phyloP scores from a whole-genome alignment of 2,113 vertebrate species.

The Sprattus sprattus region DNA sequence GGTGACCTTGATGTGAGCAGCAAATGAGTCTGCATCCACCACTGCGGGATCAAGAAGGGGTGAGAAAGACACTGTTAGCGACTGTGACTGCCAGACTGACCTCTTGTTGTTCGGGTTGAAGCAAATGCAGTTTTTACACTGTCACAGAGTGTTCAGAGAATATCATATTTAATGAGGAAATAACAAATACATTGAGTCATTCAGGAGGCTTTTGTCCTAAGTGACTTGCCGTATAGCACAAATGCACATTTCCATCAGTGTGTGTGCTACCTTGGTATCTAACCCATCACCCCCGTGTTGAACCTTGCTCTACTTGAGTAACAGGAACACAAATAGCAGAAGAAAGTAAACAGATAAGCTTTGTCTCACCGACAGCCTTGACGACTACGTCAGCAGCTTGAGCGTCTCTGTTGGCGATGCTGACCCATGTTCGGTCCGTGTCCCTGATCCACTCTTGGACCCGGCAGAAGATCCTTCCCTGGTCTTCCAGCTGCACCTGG shows the following conservation, averaged over 20 bases:
- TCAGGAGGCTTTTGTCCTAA: too few relatives aligned
- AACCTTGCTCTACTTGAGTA: too few relatives aligned
- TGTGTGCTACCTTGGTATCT: too few relatives aligned
- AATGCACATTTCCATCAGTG: too few relatives aligned
- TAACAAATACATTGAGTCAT: too few relatives aligned
- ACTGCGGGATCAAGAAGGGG: constrained; percentile 39
- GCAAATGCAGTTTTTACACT: background rate
- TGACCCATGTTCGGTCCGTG: constrained; percentile 80
- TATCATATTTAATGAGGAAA: too few relatives aligned
- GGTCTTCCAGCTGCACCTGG: constrained; percentile 68
- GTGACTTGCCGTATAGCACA: too few relatives aligned
- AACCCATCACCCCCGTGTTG: too few relatives aligned
- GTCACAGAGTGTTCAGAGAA: too few relatives aligned
- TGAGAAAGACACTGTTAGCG: too few relatives aligned
- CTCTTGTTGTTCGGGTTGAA: background rate
- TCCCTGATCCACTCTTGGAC: constrained; percentile 88
- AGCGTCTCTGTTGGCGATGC: constrained; percentile 70
- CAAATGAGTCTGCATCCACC: constrained; percentile 55
- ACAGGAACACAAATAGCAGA: too few relatives aligned
- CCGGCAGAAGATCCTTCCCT: constrained; percentile 78
- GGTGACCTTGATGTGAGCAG: constrained; percentile 53
- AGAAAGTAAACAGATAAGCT: background rate
- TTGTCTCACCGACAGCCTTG: constrained; percentile 57
- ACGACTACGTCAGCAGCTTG: constrained; percentile 48
- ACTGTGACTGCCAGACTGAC: background rate